Evolutionary conservation across 2,113 vertebrate species (phyloP), one percentile per base, ranked within the genome.

Genomic region (Motacilla alba): DNA sequence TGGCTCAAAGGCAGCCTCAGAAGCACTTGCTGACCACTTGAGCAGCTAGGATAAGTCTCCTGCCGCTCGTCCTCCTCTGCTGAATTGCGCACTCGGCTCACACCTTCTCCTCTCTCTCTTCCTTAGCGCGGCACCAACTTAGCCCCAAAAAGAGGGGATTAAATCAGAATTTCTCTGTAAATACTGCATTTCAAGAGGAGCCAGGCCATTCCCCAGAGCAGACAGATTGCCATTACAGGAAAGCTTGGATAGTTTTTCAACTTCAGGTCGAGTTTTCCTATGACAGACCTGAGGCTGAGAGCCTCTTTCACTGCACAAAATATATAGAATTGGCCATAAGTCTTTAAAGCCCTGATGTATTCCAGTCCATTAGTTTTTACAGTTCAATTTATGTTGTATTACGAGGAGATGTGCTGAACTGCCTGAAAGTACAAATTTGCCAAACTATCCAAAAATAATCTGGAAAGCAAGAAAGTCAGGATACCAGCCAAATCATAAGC

Each of bases 321-420:
- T 95, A 92, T 95, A 96, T 75, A 84, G 95, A 89, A 87, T 87
- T 85, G 88, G 94, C 75, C 91, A 82, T 96, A 96, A 96, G 93
- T 95, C 96, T 97, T 96, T 96, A 95, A 95, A 96, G 96, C 90
- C 90, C 91, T 94, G 94, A 97, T 96, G 87, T 94, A 96, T 97
- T 97, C 96, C 93, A 96, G 77, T 68, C 95, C 94, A 97, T 97
- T 97, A 95, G 94, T 86, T 97, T 97, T 97, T 97, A 97, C 89
- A 58, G 97, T 92, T 94, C 96, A 96, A 95, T 97, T 97, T 96
- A 96, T 96, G 96, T 88, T 86, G 84, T 90, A 94, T 96, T 96
- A 96, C n/a, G 20, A 95, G 90, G 95, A 96, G 96, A 96, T 93
- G 87, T 90, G 92, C 97, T 96, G 93, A 96, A 96, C 94, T 89